phyloP scores from a whole-genome alignment of 2,888 invertebrate genomes.

The Achlya flavicornis region DNA sequence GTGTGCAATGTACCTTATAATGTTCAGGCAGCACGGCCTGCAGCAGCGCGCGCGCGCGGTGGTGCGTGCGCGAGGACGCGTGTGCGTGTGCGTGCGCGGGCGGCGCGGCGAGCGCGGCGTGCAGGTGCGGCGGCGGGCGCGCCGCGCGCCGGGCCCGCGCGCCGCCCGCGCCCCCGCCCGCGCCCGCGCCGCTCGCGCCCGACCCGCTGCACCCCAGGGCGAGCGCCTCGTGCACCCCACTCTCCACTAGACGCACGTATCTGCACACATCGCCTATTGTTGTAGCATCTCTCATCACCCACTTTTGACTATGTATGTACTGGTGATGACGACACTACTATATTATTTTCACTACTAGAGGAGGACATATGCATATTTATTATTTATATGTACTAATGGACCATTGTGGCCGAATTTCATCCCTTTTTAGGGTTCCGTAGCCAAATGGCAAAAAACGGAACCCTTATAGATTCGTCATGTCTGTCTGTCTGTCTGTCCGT shows the following conservation, averaged over 20 bases:
- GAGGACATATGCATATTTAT: too few relatives aligned
- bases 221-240: conserved; percentile 93
- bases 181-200: conserved; percentile 30
- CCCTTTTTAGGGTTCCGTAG: too few relatives aligned
- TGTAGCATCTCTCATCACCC: too few relatives aligned
- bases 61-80: conserved; percentile 88
- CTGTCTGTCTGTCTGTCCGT: too few relatives aligned
- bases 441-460: too few relatives aligned
- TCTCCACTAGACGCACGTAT: conserved; percentile 95
- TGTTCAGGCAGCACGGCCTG: conserved; percentile 72
- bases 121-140: conserved; percentile 75
- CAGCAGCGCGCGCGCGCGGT: conserved; percentile 80
- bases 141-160: conserved; percentile 19
- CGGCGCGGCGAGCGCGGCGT: conserved; percentile 82
- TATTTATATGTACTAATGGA: too few relatives aligned
- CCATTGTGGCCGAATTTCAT: too few relatives aligned
- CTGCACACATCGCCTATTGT: conserved; percentile 56
- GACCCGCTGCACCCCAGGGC: conserved; percentile 85
- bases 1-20: conserved; percentile 44
- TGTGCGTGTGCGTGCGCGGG: conserved; percentile 95
- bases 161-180: conserved; percentile 35
- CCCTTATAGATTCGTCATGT: too few relatives aligned
- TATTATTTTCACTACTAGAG: too few relatives aligned
- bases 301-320: too few relatives aligned
- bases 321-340: too few relatives aligned